These are phyloP conservation scores for Cotesia vestalis DNA, from an alignment of 1,140 invertebrate genomes.

Conservation along the genomic window DNA sequence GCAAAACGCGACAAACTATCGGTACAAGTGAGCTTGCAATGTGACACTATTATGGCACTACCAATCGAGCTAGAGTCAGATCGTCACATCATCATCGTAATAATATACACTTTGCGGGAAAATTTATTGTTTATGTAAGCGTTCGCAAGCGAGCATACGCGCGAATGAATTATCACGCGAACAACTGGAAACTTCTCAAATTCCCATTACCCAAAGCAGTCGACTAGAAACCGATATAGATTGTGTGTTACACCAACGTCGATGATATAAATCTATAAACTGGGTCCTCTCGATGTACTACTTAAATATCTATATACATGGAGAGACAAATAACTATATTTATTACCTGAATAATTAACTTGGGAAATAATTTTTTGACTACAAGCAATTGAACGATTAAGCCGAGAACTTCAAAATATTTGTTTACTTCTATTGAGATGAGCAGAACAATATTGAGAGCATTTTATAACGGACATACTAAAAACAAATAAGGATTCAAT, in stretches of 20 bases:
- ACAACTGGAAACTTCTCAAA: slow-evolving; percentile 58
- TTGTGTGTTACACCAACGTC: slow-evolving; percentile 37
- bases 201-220: slow-evolving; percentile 60
- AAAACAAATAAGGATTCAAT: slow-evolving; percentile 9
- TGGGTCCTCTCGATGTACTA: background rate
- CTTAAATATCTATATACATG: background rate
- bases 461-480: too few relatives aligned
- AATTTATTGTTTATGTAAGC: slow-evolving; percentile 15
- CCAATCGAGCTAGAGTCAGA: background rate
- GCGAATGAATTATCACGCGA: slow-evolving; percentile 54
- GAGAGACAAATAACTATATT: background rate
- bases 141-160: slow-evolving; percentile 30
- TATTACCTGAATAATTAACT: too few relatives aligned
- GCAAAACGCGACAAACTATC: background rate
- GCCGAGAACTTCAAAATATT: too few relatives aligned
- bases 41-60: too few relatives aligned
- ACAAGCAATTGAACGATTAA: too few relatives aligned
- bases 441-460: background rate
- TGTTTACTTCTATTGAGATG: too few relatives aligned
- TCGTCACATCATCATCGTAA: background rate
- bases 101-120: slow-evolving; percentile 20
- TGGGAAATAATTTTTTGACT: too few relatives aligned
- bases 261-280: background rate
- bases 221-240: slow-evolving; percentile 58
- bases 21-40: too few relatives aligned